phyloP scores from a whole-genome alignment of 2,797 vertebrate genomes.

The Labroides dimidiatus region DNA sequence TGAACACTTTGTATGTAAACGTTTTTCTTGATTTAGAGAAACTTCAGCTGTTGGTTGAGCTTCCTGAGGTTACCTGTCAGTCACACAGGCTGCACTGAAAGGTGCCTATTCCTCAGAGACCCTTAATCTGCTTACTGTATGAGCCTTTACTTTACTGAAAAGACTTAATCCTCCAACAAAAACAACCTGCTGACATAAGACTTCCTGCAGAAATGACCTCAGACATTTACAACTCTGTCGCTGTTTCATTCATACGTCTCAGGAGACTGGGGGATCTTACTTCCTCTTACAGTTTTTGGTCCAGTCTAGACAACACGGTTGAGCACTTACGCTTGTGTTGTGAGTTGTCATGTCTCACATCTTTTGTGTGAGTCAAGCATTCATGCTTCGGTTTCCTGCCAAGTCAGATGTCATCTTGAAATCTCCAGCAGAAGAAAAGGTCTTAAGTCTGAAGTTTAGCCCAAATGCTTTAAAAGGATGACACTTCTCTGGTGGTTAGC shows the following conservation, averaged over 20 bases:
- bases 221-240: background rate
- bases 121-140: conserved; percentile 62
- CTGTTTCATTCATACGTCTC: background rate
- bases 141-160: conserved; percentile 25
- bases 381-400: conserved; percentile 6
- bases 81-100: conserved; percentile 30
- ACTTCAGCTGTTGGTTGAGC: conserved; percentile 5
- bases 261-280: background rate
- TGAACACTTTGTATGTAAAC: too few species aligned
- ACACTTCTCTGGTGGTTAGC: background rate
- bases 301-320: background rate
- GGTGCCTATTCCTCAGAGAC: conserved; percentile 36
- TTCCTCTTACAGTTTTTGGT: background rate
- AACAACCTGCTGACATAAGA: conserved; percentile 16
- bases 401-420: background rate
- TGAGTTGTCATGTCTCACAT: conserved; percentile 3
- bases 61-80: conserved; percentile 19
- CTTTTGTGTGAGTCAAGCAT: conserved; percentile 17
- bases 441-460: too few species aligned
- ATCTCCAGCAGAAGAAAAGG: background rate
- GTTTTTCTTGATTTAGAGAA: too few species aligned
- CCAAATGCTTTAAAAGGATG: too few species aligned
- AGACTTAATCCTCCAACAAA: conserved; percentile 29
- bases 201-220: background rate
- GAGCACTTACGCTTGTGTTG: background rate